These are phyloP conservation scores for Bombus difficillimus DNA, from an alignment of 1,140 invertebrate species.

Conservation along the genomic window DNA sequence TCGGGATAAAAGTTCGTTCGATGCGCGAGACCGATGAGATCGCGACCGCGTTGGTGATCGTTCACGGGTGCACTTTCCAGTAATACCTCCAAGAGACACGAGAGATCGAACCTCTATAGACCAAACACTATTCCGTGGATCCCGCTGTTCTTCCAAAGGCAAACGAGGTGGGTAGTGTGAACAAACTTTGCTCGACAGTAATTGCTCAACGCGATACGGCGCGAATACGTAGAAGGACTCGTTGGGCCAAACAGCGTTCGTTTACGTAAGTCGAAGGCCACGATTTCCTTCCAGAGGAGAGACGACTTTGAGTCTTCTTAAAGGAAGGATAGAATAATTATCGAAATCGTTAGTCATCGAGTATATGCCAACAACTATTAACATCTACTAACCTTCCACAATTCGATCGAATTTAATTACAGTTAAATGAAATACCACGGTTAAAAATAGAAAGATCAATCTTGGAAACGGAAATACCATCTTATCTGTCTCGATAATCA, in stretches of 20 bases:
- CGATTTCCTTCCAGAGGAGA: background rate
- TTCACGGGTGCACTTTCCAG: conserved; percentile 4
- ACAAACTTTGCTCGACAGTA: conserved; percentile 21
- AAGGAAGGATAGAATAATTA: background rate
- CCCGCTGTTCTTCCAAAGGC: background rate
- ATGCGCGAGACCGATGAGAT: background rate
- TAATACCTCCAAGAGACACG: too few species aligned
- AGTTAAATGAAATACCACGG: background rate
- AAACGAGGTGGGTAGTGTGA: conserved; percentile 40
- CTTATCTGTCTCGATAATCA: background rate
- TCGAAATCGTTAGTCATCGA: too few species aligned
- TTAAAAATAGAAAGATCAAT: background rate
- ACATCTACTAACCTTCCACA: too few species aligned
- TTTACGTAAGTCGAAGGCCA: conserved; percentile 42
- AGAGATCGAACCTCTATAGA: background rate
- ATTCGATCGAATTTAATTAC: too few species aligned
- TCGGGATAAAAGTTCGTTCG: background rate
- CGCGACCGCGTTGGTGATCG: conserved; percentile 20
- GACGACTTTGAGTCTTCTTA: background rate
- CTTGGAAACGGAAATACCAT: background rate
- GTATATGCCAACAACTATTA: too few species aligned
- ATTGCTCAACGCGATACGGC: conserved; percentile 15
- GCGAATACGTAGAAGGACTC: conserved; percentile 16
- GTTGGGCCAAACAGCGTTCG: background rate
- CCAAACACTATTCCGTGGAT: background rate